Evolutionary conservation across 2,888 invertebrate genomes (phyloP).

Genomic region (Drosophila aldrichi): DNA sequence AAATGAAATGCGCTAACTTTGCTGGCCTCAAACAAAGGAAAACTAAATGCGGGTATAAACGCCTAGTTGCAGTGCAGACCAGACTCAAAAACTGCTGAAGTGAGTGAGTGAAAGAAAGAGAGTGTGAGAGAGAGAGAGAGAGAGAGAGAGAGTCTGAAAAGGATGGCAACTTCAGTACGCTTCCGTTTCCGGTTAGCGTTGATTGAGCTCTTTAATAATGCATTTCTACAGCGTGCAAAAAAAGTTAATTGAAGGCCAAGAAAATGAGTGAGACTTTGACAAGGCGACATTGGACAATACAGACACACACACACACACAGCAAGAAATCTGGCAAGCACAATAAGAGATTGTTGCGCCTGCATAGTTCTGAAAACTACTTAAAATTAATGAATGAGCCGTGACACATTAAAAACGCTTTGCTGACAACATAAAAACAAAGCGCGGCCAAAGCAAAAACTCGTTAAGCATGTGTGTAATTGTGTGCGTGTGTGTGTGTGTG

Average conservation of each 20-base stretch:
- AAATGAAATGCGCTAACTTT: slow-evolving; percentile 78
- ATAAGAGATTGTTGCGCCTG: slow-evolving; percentile 57
- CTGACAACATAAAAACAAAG: slow-evolving; percentile 53
- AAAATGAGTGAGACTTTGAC: slow-evolving; percentile 20
- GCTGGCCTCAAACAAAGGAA: slow-evolving; percentile 65
- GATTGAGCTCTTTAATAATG: slow-evolving; percentile 72
- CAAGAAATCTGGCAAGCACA: slow-evolving; percentile 44
- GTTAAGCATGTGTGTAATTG: slow-evolving; percentile 27
- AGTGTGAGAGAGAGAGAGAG: slow-evolving; percentile 13
- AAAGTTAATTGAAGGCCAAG: slow-evolving; percentile 45
- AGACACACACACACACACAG: neutral
- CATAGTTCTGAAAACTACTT: slow-evolving; percentile 72
- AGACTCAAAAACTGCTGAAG: slow-evolving; percentile 9
- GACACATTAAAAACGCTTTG: slow-evolving; percentile 66
- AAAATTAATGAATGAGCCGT: slow-evolving; percentile 75
- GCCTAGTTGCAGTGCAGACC: slow-evolving; percentile 46
- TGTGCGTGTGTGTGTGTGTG: neutral
- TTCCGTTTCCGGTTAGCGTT: slow-evolving; percentile 66
- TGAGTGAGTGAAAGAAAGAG: slow-evolving; percentile 19
- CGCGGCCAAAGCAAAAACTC: slow-evolving; percentile 37
- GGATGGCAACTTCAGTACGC: slow-evolving; percentile 34
- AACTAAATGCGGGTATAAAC: slow-evolving; percentile 75
- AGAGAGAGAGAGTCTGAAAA: neutral
- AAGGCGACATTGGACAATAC: slow-evolving; percentile 1
- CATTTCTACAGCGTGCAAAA: slow-evolving; percentile 36